Conservation (phyloP, 2,888 invertebrate genomes). For the Platypus cylindrus region DNA sequence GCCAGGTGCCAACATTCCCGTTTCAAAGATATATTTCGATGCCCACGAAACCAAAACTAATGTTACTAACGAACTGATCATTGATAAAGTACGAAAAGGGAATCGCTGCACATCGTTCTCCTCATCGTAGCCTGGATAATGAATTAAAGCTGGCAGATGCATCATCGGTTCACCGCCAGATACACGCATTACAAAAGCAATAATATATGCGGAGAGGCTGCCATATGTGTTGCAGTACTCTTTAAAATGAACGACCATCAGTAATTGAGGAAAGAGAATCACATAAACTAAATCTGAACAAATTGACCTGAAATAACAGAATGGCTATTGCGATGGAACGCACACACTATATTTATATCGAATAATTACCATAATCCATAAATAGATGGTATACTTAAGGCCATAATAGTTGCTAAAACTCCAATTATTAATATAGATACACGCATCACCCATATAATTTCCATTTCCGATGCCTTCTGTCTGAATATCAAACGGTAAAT, state of each 20-base stretch:
- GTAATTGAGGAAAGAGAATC: constrained; percentile 93
- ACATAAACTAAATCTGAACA: constrained; percentile 98
- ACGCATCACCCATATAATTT: constrained; percentile 95
- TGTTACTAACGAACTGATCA: constrained; percentile 75
- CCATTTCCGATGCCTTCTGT: constrained; percentile 92
- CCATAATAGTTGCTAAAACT: constrained; percentile 86
- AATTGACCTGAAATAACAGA: constrained; percentile 60
- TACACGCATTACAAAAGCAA: constrained; percentile 70
- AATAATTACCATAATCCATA: constrained; percentile 88
- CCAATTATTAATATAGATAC: constrained; percentile 85
- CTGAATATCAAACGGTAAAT: constrained; percentile 96
- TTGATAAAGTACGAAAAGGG: constrained; percentile 92
- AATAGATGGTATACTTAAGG: constrained; percentile 91
- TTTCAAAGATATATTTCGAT: constrained; percentile 78
- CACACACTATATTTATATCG: background rate
- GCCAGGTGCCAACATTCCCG: constrained; percentile 75
- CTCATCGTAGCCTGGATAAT: constrained; percentile 70
- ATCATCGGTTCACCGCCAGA: constrained; percentile 81
- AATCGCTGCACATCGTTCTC: constrained; percentile 64
- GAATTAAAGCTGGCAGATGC: constrained; percentile 68
- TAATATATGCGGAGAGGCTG: constrained; percentile 76
- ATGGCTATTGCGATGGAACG: background rate
- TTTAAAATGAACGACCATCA: constrained; percentile 95
- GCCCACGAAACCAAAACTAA: constrained; percentile 69
- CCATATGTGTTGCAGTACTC: constrained; percentile 95